A percentile compares a stretch with the other conserved stretches of the same genome.
phyloP scores from a whole-genome alignment of 2,888 invertebrate genomes.

The Trichacis sp. region DNA sequence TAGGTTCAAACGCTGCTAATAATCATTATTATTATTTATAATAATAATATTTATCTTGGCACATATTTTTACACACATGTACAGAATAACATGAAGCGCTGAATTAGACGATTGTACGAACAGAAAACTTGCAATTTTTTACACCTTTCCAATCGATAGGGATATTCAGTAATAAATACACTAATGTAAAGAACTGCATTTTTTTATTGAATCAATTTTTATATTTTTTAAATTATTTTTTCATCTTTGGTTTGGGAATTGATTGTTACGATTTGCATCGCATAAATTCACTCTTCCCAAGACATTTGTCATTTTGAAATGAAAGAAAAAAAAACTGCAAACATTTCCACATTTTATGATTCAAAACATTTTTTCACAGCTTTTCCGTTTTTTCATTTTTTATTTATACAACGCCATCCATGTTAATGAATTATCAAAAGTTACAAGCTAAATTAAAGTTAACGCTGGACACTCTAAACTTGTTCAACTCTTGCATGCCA shows the following conservation, averaged over 20 bases:
- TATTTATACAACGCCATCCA: conserved; percentile 11
- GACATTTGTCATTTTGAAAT: background rate
- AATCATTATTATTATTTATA: no score
- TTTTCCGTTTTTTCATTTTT: background rate
- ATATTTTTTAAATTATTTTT: conserved; percentile 9
- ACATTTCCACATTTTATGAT: background rate
- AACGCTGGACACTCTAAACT: conserved; percentile 42
- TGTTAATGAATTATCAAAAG: background rate
- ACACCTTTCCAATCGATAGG: background rate
- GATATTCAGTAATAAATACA: no score
- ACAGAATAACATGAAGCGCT: conserved; percentile 62
- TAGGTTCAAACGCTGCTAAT: no score
- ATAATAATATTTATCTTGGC: no score
- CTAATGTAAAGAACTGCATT: no score
- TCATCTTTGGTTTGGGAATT: conserved; percentile 34
- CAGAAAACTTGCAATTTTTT: background rate
- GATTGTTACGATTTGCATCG: background rate
- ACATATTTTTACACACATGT: conserved; percentile 66
- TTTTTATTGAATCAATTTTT: conserved; percentile 27
- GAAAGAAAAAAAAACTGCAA: background rate
- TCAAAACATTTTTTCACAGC: conserved; percentile 10
- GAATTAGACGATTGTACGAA: conserved; percentile 53
- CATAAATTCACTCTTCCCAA: conserved; percentile 6
- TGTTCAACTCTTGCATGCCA: no score
- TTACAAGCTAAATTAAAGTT: background rate